Base-by-base conservation (phyloP, 2,797 vertebrate species). In the Sebastes diaconus region DNA sequence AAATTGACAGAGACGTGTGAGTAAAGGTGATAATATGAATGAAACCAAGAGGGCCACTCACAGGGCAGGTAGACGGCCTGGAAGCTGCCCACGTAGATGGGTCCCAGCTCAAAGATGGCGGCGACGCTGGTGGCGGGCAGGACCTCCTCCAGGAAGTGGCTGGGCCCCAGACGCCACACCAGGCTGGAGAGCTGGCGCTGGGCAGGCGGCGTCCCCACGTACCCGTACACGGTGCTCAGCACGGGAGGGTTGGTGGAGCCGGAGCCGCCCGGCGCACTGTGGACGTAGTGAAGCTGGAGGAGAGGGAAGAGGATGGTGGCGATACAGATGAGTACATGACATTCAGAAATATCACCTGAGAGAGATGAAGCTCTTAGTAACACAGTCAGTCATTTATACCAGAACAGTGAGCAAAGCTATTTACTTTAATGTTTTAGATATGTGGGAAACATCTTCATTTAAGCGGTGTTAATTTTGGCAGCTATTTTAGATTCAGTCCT, bases 61-160 rank as follows among this genome's bases (percentile, higher is more conserved):
- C 99, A 98, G 0, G 98, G 97, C 36, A 97, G 89, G 72, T 97
- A 97, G 25, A 99, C 97, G 0, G 99, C 98, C 92, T 99, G 98
- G 89, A 99, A 98, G 87, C 98, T 99, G 81, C 99, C 98, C 0
- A 98, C 96, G 0, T 97, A 98, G 91, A 97, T 97, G 13, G 99
- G 98, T 81, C 98, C 99, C 73, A 99, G 95, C 75, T 99, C 98
- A 30, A 95, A 99, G 85, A 99, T 94, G 80, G 97, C 94, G 24
- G 96, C 97, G 18, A 99, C 90, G 11, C 96, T 98, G 5, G 96
- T 81, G 74, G 97, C 96, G 1, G 98, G 97, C 72, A 99, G 94
- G 67, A 98, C 98, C 86, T 99, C 99, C 94, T 99, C 99, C 90
- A 99, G 93, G 92, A 99, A 99, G 87, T 99, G 97, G 0, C 97